phyloP scores from a whole-genome alignment of 2,113 vertebrate species.

The Periophthalmodon schlosseri region DNA sequence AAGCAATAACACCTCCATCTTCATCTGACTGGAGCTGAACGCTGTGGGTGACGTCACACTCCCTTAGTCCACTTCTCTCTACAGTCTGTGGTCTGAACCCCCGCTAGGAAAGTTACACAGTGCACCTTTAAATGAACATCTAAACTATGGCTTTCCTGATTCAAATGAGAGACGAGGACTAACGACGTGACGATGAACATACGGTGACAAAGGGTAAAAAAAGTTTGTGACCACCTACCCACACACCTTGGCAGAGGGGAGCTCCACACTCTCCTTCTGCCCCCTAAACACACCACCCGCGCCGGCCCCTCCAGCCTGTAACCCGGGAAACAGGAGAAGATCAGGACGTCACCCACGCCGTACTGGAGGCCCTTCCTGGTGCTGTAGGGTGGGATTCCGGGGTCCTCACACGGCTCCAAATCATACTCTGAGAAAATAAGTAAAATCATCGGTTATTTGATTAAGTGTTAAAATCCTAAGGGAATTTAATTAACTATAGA shows the following conservation, averaged over 20 bases:
- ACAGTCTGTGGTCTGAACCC: neutral
- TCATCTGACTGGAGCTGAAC: no score
- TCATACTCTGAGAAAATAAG: slow-evolving; percentile 83
- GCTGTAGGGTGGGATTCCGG: slow-evolving; percentile 91
- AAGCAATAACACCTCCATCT: neutral
- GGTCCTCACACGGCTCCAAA: slow-evolving; percentile 95
- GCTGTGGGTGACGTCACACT: no score
- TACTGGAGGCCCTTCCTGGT: slow-evolving; percentile 94
- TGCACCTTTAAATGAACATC: neutral
- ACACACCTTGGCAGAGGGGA: slow-evolving; percentile 99
- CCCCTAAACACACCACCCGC: slow-evolving; percentile 94
- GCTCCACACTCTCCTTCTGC: slow-evolving; percentile 97
- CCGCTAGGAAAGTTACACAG: slow-evolving; percentile 16
- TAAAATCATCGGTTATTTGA: neutral
- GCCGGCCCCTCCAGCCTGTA: slow-evolving; percentile 94
- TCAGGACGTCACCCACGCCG: slow-evolving; percentile 89
- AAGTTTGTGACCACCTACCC: slow-evolving; percentile 99
- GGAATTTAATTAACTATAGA: neutral
- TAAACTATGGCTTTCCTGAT: neutral
- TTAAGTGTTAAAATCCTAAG: neutral
- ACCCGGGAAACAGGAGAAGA: slow-evolving; percentile 96
- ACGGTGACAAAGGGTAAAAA: slow-evolving; percentile 77
- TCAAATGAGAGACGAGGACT: neutral
- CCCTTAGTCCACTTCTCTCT: no score
- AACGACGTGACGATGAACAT: neutral